Conservation (phyloP, 2,888 invertebrate species). For the Cantharis nigra region DNA sequence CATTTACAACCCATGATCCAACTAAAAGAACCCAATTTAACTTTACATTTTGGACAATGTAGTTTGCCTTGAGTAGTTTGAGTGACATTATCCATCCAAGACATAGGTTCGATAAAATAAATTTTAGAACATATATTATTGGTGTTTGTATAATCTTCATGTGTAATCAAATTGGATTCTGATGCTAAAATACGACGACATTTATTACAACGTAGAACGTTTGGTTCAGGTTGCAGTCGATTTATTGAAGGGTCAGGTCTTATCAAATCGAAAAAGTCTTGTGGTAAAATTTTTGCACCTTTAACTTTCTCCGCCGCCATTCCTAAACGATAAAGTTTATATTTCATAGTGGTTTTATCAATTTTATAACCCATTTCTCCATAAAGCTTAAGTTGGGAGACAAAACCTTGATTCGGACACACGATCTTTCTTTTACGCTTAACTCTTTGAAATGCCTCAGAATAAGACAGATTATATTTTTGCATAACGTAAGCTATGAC, state of each 20-base stretch:
- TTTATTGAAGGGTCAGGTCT: conserved; percentile 79
- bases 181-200: conserved; percentile 82
- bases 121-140: conserved; percentile 66
- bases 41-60: conserved; percentile 81
- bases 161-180: conserved; percentile 78
- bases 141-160: conserved; percentile 59
- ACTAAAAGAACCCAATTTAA: conserved; percentile 87
- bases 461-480: conserved; percentile 73
- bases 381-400: conserved; percentile 77
- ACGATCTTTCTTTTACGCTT: conserved; percentile 73
- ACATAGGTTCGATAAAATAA: conserved; percentile 86
- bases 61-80: conserved; percentile 79
- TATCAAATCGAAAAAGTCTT: conserved; percentile 74
- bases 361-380: conserved; percentile 76
- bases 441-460: conserved; percentile 72
- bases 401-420: conserved; percentile 81
- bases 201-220: conserved; percentile 81
- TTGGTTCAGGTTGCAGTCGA: conserved; percentile 76
- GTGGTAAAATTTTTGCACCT: conserved; percentile 83
- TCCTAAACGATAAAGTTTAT: conserved; percentile 75
- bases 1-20: conserved; percentile 92
- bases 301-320: conserved; percentile 81
- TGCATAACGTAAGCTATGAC: conserved; percentile 89
- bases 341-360: conserved; percentile 70
- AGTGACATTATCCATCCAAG: conserved; percentile 82